Evolutionary conservation across 2,888 invertebrate species (phyloP), one percentile per base, ranked within the genome.

Genomic region (Tenthredo amoena): DNA sequence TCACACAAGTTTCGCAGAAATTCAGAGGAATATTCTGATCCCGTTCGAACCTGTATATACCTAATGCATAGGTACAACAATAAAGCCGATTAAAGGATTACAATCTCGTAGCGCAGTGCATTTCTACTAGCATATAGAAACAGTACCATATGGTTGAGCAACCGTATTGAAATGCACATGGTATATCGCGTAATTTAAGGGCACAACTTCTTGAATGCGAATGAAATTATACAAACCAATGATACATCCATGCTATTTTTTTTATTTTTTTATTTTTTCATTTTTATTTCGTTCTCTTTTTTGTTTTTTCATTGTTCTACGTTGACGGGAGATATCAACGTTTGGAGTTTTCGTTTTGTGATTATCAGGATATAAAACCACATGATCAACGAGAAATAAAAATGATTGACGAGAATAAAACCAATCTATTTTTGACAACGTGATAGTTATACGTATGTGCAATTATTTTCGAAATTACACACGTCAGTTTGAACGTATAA

Each of bases 31-130:
- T 18, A 68, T 34, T 68, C 18, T 18, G 34, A 68, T 15, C 31
- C 31, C 12, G 18, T 34, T 3, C 12, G 34, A 68, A 34, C 10
- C 62, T 26, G 62, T 6, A 34, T 34, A 5, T 26, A 15, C 62
- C 62, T 50, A 18, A 50, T 18, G 12, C 31, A 68, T 5, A 34
- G 34, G 31, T 26, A 34, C 68, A 68, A 68, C 12, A 34, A 68
- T 68, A 34, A 68, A 68, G 68, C 68, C 18, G 31, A 68, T 68
- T 68, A 34, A 68, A 31, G 31, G 68, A 68, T 68, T 68, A 5
- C 26, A 68, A 34, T 68, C 68, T 68, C 34, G 34, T 6, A 31
- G 18, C 1, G 68, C 31, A 31, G 31, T 12, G 12, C 26, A 68
- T 34, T 68, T 68, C 26, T 6, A 18, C 34, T 34, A 12, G 34